These are phyloP conservation scores for Venustaconcha ellipsiformis DNA, from an alignment of 1,140 invertebrate genomes.

Conservation along the genomic window DNA sequence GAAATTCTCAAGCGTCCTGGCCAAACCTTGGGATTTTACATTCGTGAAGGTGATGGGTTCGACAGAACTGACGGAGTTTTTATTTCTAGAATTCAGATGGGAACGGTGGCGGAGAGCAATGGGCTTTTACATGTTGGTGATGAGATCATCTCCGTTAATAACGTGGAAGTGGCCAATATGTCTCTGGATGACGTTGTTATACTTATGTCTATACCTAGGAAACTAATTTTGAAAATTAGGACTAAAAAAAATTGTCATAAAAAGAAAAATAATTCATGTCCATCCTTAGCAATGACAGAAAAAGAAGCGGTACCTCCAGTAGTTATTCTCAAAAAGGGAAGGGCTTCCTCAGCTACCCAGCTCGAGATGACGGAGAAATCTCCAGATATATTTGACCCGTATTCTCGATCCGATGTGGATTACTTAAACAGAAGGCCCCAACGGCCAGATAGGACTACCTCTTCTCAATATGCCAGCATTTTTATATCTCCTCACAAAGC, in stretches of 20 bases:
- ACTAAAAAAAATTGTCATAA: constrained; percentile 60
- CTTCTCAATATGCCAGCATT: constrained; percentile 63
- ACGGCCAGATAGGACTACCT: constrained; percentile 40
- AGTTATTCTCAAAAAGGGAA: constrained; percentile 89
- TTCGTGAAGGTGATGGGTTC: constrained; percentile 95
- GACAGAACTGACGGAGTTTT: constrained; percentile 96
- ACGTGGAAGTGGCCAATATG: constrained; percentile 97
- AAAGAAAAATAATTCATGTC: constrained; percentile 64
- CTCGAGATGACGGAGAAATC: constrained; percentile 86
- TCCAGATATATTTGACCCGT: constrained; percentile 71
- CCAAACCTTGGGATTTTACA: constrained; percentile 97
- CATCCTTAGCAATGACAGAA: constrained; percentile 66
- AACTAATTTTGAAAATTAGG: constrained; percentile 92
- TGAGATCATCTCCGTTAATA: constrained; percentile 97
- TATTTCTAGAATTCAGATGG: constrained; percentile 93
- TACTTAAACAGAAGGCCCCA: constrained; percentile 34
- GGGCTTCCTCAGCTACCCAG: constrained; percentile 61
- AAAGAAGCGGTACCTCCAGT: constrained; percentile 88
- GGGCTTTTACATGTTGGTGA: constrained; percentile 98
- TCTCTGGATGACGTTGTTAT: constrained; percentile 98
- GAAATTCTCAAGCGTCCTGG: constrained; percentile 99
- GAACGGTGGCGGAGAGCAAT: constrained; percentile 86
- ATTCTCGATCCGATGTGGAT: constrained; percentile 39
- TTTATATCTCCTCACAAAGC: constrained; percentile 62
- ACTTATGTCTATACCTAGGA: constrained; percentile 98